phyloP scores from a whole-genome alignment of 2,888 invertebrate genomes.

The Pristionchus fissidentatus region DNA sequence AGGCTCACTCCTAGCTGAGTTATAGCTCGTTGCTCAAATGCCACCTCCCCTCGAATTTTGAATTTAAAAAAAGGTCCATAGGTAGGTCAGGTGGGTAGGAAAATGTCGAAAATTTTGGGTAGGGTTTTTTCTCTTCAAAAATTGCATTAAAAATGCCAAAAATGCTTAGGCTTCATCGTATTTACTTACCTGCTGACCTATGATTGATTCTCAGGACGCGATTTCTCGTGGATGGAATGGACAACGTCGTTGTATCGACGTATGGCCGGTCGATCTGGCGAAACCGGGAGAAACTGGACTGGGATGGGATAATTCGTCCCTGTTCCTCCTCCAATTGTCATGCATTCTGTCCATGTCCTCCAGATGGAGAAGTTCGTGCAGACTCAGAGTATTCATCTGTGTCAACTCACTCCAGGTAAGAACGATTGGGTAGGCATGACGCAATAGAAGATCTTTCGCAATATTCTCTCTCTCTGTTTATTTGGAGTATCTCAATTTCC shows the following conservation, averaged over 20 bases:
- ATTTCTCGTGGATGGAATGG: constrained; percentile 64
- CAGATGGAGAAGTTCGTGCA: constrained; percentile 87
- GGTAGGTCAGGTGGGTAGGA: too few species aligned
- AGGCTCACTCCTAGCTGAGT: too few species aligned
- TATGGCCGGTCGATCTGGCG: constrained; percentile 96
- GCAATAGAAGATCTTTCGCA: too few species aligned
- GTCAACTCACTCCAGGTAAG: constrained; percentile 78
- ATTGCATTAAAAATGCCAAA: not conserved
- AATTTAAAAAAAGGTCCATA: too few species aligned
- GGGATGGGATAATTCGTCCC: constrained; percentile 85
- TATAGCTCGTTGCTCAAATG: too few species aligned
- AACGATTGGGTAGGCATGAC: not conserved
- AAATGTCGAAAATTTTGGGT: not conserved
- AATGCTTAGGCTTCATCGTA: too few species aligned
- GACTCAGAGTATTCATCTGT: constrained; percentile 87
- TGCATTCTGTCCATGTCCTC: constrained; percentile 85
- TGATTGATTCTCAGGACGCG: constrained; percentile 52
- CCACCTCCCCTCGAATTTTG: too few species aligned
- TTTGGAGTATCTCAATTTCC: not conserved
- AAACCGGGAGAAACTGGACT: constrained; percentile 83
- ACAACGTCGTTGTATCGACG: constrained; percentile 84
- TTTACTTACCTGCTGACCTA: constrained; percentile 16
- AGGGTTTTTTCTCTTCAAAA: too few species aligned
- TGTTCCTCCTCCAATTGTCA: constrained; percentile 96
- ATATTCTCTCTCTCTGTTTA: not conserved